Percentiles rank a stretch among this genome's conserved stretches.
Evolutionary conservation across 2,113 vertebrate genomes (phyloP).

Genomic region (Petrocephalus zakoni): DNA sequence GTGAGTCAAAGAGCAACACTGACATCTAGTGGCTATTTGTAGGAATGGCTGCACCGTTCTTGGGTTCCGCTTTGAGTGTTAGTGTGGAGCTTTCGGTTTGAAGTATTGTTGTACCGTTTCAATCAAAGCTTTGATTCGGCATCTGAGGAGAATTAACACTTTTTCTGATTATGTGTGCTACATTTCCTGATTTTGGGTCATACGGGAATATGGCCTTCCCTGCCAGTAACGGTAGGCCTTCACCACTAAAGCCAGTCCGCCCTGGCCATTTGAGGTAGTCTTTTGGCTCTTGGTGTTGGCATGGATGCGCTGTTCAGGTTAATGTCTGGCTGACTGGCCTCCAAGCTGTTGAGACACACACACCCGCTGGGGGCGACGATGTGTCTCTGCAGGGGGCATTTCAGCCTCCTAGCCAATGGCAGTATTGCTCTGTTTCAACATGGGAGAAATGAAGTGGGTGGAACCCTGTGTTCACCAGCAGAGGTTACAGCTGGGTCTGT

Average conservation of each 20-base stretch:
- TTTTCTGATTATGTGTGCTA: neutral
- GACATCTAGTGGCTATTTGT: constrained; percentile 40
- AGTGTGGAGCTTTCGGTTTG: constrained; percentile 28
- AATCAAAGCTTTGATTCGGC: neutral
- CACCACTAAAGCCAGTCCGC: neutral
- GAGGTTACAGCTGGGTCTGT: neutral
- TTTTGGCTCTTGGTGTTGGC: neutral
- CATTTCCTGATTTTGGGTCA: neutral
- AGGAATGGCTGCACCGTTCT: neutral
- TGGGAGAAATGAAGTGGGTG: neutral
- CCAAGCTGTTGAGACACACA: neutral
- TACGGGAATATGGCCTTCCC: neutral
- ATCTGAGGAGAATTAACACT: neutral
- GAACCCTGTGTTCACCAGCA: neutral
- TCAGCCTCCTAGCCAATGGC: neutral
- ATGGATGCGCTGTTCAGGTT: neutral
- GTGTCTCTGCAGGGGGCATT: neutral
- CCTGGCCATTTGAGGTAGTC: neutral
- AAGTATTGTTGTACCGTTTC: neutral
- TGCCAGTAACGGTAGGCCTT: neutral
- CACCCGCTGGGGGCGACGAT: neutral
- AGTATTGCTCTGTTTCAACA: neutral
- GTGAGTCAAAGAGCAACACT: constrained; percentile 62
- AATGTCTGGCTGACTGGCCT: neutral
- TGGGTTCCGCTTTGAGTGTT: neutral